phyloP scores from a whole-genome alignment of 2,113 vertebrate species.

The Mesocricetus auratus region DNA sequence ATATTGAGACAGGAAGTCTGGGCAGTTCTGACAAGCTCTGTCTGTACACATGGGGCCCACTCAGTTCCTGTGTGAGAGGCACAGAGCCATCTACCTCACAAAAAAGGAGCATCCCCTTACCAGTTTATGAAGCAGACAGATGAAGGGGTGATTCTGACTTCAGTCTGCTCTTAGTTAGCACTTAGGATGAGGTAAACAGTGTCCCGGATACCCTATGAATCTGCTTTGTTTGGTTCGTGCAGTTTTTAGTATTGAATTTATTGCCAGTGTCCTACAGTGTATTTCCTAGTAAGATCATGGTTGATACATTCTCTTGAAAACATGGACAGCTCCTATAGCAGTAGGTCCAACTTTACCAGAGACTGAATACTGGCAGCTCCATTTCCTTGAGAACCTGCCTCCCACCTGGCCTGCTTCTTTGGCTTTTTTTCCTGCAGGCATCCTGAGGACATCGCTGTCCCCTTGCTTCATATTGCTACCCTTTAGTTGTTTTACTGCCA shows the following conservation, averaged over 20 bases:
- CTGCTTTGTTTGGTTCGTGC: not conserved
- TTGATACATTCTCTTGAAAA: not conserved
- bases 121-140: not conserved
- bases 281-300: not conserved
- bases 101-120: not conserved
- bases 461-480: not conserved
- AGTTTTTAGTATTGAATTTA: not conserved
- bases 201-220: not conserved
- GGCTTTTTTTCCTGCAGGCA: not conserved
- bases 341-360: not conserved
- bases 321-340: rapidly evolving
- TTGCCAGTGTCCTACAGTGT: not conserved
- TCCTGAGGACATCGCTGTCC: rapidly evolving
- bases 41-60: not conserved
- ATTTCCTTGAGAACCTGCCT: rapidly evolving
- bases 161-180: not conserved
- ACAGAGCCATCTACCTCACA: rapidly evolving
- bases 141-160: not conserved
- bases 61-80: not conserved
- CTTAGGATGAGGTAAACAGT: not conserved
- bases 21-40: not conserved
- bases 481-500: not conserved
- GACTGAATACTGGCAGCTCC: not conserved
- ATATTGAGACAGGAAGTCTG: not conserved
- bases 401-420: not conserved